phyloP scores from a whole-genome alignment of 2,797 vertebrate genomes.

The Zalophus californianus region DNA sequence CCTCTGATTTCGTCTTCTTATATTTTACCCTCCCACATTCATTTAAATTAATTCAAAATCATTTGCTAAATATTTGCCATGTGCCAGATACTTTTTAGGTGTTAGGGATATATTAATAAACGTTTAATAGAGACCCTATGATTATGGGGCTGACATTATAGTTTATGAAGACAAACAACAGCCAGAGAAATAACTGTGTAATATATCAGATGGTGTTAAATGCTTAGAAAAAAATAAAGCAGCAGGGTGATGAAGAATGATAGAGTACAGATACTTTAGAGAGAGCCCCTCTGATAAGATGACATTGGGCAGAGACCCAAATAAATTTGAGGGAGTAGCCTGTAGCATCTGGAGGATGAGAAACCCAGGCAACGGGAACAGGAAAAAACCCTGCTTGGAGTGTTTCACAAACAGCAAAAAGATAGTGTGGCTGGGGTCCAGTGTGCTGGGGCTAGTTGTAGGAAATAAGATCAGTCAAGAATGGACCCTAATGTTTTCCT shows the following conservation, averaged over 20 bases:
- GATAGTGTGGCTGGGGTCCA: background rate
- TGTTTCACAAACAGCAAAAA: background rate
- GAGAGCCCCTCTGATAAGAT: background rate
- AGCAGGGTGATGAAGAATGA: background rate
- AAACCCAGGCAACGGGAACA: background rate
- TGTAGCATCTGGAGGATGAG: background rate
- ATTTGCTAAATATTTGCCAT: background rate
- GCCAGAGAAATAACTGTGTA: background rate
- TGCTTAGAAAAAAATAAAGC: background rate
- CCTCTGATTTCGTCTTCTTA: background rate
- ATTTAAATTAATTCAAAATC: conserved; percentile 22
- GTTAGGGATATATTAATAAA: background rate
- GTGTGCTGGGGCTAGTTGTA: background rate
- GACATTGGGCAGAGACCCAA: background rate
- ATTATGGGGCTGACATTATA: background rate
- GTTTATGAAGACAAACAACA: background rate
- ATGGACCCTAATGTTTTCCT: background rate
- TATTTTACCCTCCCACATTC: background rate
- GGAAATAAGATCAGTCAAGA: background rate
- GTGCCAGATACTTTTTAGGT: background rate
- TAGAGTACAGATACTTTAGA: background rate
- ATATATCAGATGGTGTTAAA: background rate
- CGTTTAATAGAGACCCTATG: background rate
- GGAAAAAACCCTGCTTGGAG: too few relatives aligned
- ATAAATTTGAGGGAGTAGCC: background rate